Evolutionary conservation across 1,140 invertebrate species (phyloP), one percentile per base, ranked within the genome.

Genomic region (Drosophila lacteicornis): DNA sequence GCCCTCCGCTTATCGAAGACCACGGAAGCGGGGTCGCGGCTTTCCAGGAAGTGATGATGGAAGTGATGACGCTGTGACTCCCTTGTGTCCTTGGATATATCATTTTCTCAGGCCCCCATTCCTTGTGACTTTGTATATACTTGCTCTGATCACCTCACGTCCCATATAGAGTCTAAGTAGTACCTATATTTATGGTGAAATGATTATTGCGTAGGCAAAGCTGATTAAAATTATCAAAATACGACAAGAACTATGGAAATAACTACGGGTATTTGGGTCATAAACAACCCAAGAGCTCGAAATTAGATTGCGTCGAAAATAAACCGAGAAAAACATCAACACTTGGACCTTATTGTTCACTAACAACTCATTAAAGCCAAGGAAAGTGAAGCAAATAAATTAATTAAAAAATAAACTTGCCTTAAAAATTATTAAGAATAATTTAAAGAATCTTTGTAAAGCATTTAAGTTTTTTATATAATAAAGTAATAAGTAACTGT

Each of bases 211-310:
- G 60, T 45, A 53, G 60, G 9, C 27, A 30, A 38, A n/a, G 3
- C 47, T 30, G 62, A 67, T 70, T 55, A 70, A n/a, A 25, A 12
- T 17, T 47, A 17, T 45, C 27, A 66, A 45, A 53, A 38, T 53
- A 9, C 61, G n/a, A 6, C 46, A 1, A 19, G 17, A 46, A 66
- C 11, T 36, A 15, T 42, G 22, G 46, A 46, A 36, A 36, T 17
- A 66, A 19, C 13, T 30, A n/a, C 19, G 8, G 22, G 36, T 22
- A 11, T 33, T 45, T 45, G 33, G 67, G 40, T 70, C 40, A 67
- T 51, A 55, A 70, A 40, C 22, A 53, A 53, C 8, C 8, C n/a
- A 22, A 12, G 3, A 55, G 19, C 27, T 25, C 1, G 9, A 22
- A 60, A 33, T 1, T 22, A 25, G 27, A 65, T 65, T 45, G 22